Evolutionary conservation across 2,113 vertebrate species (phyloP).

Genomic region (Rhipidura dahli): DNA sequence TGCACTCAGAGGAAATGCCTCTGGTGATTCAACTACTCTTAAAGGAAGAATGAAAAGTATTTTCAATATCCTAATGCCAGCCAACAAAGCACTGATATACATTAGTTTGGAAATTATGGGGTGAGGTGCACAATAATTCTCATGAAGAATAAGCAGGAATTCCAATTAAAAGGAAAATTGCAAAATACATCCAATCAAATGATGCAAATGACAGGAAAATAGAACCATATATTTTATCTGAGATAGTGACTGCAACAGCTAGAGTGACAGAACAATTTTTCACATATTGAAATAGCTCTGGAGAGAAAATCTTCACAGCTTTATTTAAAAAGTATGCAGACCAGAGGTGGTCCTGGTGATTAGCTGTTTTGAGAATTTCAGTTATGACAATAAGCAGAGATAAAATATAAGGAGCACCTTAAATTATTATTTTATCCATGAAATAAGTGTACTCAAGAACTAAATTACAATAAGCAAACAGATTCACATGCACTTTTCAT

Average conservation of each 20-base stretch:
- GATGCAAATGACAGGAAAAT: not conserved
- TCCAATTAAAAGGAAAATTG: conserved; percentile 18
- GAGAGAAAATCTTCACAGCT: not conserved
- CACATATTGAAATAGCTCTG: not conserved
- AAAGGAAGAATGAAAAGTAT: conserved; percentile 5
- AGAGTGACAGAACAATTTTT: not conserved
- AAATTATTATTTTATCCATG: not conserved
- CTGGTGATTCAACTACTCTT: not conserved
- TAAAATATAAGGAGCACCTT: not conserved
- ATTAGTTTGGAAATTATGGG: conserved; percentile 6
- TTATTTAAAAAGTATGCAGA: not conserved
- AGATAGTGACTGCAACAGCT: not conserved
- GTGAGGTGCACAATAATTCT: not conserved
- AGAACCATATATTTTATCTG: not conserved
- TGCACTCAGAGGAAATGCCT: not conserved
- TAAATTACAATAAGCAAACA: not conserved
- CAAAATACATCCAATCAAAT: not conserved
- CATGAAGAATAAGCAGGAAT: not conserved
- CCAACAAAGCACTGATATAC: not conserved
- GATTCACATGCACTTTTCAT: not conserved
- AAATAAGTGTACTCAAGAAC: not conserved
- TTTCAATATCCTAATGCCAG: not conserved
- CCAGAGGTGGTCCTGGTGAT: not conserved
- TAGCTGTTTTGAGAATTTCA: not conserved
- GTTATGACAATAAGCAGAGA: not conserved